Evolutionary conservation across 1,140 invertebrate species (phyloP), one percentile per base, ranked within the genome.

Genomic region (Antheraea mylitta): DNA sequence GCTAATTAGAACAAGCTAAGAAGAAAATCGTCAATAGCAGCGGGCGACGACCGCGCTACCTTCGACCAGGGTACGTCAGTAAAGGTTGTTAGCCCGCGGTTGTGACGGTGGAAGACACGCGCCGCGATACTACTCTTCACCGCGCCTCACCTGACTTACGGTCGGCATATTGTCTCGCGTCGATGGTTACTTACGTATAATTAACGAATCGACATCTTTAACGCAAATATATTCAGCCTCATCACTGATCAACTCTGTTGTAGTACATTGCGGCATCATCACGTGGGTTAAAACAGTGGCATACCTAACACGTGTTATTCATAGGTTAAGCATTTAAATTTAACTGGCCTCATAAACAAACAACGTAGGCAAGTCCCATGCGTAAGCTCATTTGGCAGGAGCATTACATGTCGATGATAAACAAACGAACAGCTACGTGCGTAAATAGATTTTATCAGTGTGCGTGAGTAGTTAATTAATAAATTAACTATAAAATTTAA

Each of bases 11-110:
- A 77, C 76, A 67, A 76, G 64, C 73, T 69, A 73, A 71, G 75
- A 80, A 74, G 79, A 78, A 74, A 80, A 77, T 66, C 66, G 19
- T n/a, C 16, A 53, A 30, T 68, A 67, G 38, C 77, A 68, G 38
- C 77, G 84, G 82, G 81, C 80, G 79, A 66, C 79, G 81, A 83
- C 84, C 81, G 76, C 62, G 67, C 68, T 69, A 42, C 68, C 69
- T 78, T 79, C 75, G 67, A 75, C 69, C 58, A 70, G 58, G 69
- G 66, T 69, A 77, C 30, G 72, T 70, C 70, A 71, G 45, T 65
- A 68, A 64, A 81, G 77, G 78, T 83, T 80, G 78, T 83, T 86
- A 76, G 71, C 77, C 77, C 64, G 61, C 45, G 11, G 16, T 53
- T 53, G 16, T 53, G 16, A 53, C 45, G 16, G 45, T n/a, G 16